phyloP scores from a whole-genome alignment of 2,888 invertebrate genomes.

The Deilephila elpenor region DNA sequence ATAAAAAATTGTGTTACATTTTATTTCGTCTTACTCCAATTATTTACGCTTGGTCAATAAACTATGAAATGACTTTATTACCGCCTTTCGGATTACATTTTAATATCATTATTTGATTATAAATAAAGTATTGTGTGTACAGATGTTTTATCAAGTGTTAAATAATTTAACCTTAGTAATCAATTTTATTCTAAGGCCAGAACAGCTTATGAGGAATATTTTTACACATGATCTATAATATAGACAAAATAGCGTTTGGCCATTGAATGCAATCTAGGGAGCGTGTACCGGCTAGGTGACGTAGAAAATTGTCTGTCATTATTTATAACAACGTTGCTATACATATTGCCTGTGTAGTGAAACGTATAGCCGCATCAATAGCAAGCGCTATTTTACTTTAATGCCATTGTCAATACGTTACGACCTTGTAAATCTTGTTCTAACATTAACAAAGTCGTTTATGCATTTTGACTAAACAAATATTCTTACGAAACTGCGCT shows the following conservation, averaged over 20 bases:
- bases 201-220: neutral
- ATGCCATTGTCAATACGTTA: neutral
- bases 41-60: neutral
- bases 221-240: neutral
- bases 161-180: neutral
- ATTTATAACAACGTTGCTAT: conserved; percentile 10
- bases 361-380: neutral
- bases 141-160: neutral
- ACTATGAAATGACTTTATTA: neutral
- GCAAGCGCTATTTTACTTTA: neutral
- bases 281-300: neutral
- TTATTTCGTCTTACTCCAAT: neutral
- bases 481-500: neutral
- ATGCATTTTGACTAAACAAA: neutral
- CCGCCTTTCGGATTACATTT: neutral
- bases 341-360: neutral
- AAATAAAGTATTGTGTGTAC: conserved; percentile 1
- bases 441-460: neutral
- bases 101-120: neutral
- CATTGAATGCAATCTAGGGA: conserved; percentile 2
- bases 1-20: neutral
- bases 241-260: too few species aligned
- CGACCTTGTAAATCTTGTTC: neutral
- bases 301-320: conserved; percentile 20
- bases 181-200: neutral